Percentiles rank a stretch among this genome's conserved stretches.
Evolutionary conservation across 92 coral and sea anemone species (phyloP).

Genomic region (Actinostola sp.): DNA sequence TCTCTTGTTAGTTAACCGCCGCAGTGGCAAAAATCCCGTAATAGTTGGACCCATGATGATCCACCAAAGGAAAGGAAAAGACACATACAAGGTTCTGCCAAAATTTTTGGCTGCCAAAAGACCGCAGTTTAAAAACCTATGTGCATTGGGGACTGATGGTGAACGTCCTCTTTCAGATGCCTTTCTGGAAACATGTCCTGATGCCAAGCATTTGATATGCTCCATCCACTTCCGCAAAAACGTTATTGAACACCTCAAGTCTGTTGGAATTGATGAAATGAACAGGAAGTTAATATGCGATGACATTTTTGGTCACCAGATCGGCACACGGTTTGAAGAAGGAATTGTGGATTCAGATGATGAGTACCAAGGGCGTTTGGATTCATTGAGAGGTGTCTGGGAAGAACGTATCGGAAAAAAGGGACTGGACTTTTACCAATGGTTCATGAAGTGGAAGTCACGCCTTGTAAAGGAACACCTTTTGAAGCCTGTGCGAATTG

Average conservation of each 20-base stretch:
- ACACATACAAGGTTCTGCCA: constrained; percentile 10
- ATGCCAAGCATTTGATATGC: constrained; percentile 23
- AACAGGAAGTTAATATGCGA: constrained; percentile 16
- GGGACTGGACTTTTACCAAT: constrained; percentile 24
- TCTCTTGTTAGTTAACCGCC: constrained; percentile 33
- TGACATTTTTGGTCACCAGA: constrained; percentile 48
- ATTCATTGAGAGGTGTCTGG: constrained; percentile 24
- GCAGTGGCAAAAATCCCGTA: constrained; percentile 44
- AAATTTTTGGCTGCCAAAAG: constrained; percentile 24
- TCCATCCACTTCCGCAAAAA: constrained; percentile 28
- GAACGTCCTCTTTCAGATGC: constrained; percentile 49
- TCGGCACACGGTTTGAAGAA: constrained; percentile 31
- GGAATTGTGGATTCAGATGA: constrained; percentile 44
- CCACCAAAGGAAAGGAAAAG: constrained; percentile 29
- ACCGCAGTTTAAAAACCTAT: constrained; percentile 33
- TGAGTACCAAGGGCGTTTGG: constrained; percentile 12
- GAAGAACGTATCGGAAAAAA: constrained; percentile 26
- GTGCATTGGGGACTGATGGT: constrained; percentile 52
- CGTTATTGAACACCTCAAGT: constrained; percentile 14
- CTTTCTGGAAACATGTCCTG: constrained; percentile 32
- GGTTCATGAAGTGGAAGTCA: constrained; percentile 40
- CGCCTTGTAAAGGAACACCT: constrained; percentile 12
- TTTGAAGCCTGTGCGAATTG: constrained; percentile 29
- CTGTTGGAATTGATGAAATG: constrained; percentile 27
- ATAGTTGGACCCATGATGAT: constrained; percentile 51